Conservation (phyloP, 1,140 invertebrate species). For the Drosophila pallidifrons region DNA sequence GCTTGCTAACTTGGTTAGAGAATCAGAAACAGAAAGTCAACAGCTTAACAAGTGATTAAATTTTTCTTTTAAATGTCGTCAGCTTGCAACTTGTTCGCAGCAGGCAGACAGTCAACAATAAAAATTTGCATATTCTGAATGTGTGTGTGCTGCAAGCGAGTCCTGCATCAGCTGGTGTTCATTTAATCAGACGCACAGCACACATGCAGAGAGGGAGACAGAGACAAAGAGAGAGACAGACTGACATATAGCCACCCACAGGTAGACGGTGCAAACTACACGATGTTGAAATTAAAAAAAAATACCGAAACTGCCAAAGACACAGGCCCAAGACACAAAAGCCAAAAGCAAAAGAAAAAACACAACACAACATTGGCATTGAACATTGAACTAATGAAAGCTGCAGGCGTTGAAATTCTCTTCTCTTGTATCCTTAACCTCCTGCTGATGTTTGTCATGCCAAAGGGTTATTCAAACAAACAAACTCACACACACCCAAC, state of each 20-base stretch:
- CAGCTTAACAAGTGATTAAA: slow-evolving; percentile 20
- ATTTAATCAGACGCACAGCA: slow-evolving; percentile 53
- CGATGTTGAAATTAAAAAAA: slow-evolving; percentile 63
- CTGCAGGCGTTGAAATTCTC: slow-evolving; percentile 53
- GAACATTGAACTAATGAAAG: slow-evolving; percentile 71
- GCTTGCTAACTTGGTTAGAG: neutral
- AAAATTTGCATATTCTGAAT: slow-evolving; percentile 63
- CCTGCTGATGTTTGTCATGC: slow-evolving; percentile 18
- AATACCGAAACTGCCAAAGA: slow-evolving; percentile 18
- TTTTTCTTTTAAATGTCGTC: slow-evolving; percentile 2
- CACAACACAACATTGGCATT: slow-evolving; percentile 52
- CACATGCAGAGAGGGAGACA: slow-evolving; percentile 5
- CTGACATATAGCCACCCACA: slow-evolving; percentile 20
- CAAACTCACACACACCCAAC: neutral
- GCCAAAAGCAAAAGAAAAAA: neutral
- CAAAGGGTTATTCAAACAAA: slow-evolving; percentile 38
- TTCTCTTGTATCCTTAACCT: neutral
- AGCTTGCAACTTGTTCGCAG: slow-evolving; percentile 5
- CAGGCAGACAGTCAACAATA: slow-evolving; percentile 28
- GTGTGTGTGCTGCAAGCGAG: slow-evolving; percentile 49
- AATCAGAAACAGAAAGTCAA: neutral
- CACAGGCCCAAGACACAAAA: slow-evolving; percentile 22
- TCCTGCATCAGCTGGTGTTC: slow-evolving; percentile 35
- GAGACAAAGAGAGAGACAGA: neutral
- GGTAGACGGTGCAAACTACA: slow-evolving; percentile 38